phyloP scores from a whole-genome alignment of 2,888 invertebrate genomes.

The Scrobipalpa atriplicella region DNA sequence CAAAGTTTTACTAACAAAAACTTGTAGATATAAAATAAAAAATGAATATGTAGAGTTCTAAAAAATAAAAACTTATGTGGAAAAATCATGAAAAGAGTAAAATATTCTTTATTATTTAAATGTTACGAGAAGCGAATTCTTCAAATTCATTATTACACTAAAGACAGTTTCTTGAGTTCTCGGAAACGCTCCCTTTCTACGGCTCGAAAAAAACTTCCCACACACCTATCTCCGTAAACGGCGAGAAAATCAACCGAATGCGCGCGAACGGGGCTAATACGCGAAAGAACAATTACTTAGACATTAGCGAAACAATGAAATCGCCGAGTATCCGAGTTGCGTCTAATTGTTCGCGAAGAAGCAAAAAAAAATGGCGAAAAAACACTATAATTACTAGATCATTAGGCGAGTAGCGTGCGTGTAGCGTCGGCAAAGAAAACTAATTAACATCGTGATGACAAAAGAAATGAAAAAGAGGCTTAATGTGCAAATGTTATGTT shows the following conservation, averaged over 20 bases:
- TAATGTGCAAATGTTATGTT: slow-evolving; percentile 6
- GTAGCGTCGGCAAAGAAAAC: slow-evolving; percentile 51
- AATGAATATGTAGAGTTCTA: too few species aligned
- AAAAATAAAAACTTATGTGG: background rate
- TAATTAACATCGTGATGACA: slow-evolving; percentile 16
- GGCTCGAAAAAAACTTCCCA: slow-evolving; percentile 13
- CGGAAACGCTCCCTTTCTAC: slow-evolving; percentile 10
- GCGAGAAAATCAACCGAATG: background rate
- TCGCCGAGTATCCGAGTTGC: slow-evolving; percentile 41
- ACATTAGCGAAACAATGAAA: slow-evolving; percentile 51
- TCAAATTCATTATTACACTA: background rate
- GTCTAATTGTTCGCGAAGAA: slow-evolving; percentile 63
- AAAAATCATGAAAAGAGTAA: background rate
- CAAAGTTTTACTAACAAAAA: too few species aligned
- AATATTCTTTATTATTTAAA: too few species aligned
- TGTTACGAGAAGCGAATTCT: too few species aligned
- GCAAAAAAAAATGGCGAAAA: slow-evolving; percentile 46
- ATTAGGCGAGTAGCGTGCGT: slow-evolving; percentile 62
- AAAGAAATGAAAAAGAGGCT: slow-evolving; percentile 15
- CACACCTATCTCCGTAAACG: slow-evolving; percentile 14
- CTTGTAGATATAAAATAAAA: too few species aligned
- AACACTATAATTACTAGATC: slow-evolving; percentile 63
- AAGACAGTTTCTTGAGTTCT: background rate
- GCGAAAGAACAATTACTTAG: slow-evolving; percentile 37
- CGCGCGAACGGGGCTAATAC: slow-evolving; percentile 8